These are phyloP conservation scores for Listronotus oregonensis DNA, from an alignment of 1,140 invertebrate species.

Conservation along the genomic window DNA sequence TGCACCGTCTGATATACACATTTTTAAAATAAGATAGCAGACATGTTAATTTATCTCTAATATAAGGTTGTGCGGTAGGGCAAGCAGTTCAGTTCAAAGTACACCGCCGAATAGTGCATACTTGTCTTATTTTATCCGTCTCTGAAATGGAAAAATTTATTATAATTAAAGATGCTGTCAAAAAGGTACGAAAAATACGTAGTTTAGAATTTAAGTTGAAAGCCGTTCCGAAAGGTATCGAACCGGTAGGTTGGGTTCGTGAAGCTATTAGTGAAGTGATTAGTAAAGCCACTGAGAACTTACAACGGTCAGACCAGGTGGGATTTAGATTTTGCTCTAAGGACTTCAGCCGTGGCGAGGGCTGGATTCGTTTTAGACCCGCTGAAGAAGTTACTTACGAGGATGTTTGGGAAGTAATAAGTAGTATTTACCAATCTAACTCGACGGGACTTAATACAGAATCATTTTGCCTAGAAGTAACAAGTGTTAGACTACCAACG, in stretches of 20 bases:
- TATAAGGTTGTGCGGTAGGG: too few species aligned
- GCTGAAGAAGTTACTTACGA: conserved; percentile 1
- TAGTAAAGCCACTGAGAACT: neutral
- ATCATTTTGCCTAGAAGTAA: neutral
- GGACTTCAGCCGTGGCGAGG: conserved; percentile 3
- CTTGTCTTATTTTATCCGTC: too few species aligned
- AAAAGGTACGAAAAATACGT: too few species aligned
- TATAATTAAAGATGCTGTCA: too few species aligned
- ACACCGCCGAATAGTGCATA: too few species aligned
- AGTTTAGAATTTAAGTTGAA: neutral
- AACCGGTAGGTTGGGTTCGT: neutral
- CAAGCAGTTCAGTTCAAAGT: too few species aligned
- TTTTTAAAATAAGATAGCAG: too few species aligned
- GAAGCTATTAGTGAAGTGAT: neutral
- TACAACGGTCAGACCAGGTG: neutral
- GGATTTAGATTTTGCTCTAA: conserved; percentile 12
- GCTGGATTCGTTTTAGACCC: neutral
- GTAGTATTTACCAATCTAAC: conserved; percentile 9
- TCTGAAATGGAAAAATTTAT: too few species aligned
- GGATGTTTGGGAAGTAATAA: conserved; percentile 9
- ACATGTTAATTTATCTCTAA: too few species aligned
- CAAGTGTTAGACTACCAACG: neutral
- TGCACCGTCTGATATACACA: too few species aligned
- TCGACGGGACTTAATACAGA: neutral
- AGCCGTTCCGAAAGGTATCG: neutral